A percentile compares a stretch with the other conserved stretches of the same genome.
phyloP scores from a whole-genome alignment of 2,113 vertebrate genomes.

The Athene noctua region DNA sequence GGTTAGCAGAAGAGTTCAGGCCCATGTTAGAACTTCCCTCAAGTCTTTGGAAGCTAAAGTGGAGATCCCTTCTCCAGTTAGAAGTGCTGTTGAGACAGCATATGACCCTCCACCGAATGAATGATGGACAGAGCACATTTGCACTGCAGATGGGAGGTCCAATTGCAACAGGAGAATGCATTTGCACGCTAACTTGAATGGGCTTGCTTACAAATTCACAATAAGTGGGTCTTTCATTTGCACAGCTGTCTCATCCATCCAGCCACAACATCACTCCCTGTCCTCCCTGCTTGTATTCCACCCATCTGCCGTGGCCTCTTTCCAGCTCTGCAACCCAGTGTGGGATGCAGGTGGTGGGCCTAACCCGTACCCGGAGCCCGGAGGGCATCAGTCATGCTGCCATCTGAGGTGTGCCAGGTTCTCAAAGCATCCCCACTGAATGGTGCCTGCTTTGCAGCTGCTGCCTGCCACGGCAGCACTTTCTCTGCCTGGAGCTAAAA shows the following conservation, averaged over 20 bases:
- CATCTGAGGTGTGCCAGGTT: neutral
- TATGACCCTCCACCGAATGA: no score
- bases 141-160: neutral
- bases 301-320: neutral
- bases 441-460: neutral
- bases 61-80: neutral
- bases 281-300: neutral
- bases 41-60: neutral
- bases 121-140: neutral
- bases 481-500: neutral
- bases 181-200: neutral
- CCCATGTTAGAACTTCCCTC: neutral
- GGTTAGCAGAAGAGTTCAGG: neutral
- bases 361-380: accelerated
- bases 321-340: neutral
- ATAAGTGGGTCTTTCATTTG: neutral
- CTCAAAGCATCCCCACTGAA: neutral
- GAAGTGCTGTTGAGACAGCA: neutral
- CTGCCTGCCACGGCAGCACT: neutral
- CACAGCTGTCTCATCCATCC: neutral
- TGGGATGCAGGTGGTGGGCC: neutral
- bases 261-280: neutral
- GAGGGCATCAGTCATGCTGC: neutral
- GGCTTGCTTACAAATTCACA: neutral
- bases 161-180: neutral